Conservation (phyloP, 2,888 invertebrate species). For the Arge pagana region DNA sequence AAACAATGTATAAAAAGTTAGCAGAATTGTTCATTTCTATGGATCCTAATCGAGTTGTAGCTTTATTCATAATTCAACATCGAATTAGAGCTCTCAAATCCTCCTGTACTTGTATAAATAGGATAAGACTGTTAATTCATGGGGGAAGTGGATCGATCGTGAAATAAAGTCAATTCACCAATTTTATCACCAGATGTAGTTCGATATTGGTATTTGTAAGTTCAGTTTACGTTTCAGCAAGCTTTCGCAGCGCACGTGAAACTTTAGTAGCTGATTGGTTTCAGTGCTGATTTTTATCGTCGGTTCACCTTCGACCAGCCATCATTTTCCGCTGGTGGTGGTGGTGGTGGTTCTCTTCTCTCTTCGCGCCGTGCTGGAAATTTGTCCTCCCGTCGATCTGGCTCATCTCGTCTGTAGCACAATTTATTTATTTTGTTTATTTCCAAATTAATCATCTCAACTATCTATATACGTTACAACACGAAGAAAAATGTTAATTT, state of each 20-base stretch:
- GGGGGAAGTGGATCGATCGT: conserved; percentile 7
- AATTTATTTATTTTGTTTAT: conserved; percentile 4
- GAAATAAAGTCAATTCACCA: not conserved
- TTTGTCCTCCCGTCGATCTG: conserved; percentile 48
- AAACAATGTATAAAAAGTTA: too few species aligned
- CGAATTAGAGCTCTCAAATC: too few species aligned
- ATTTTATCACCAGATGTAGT: not conserved
- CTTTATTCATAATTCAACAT: too few species aligned
- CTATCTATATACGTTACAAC: conserved; percentile 27
- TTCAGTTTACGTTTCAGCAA: too few species aligned
- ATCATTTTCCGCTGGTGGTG: conserved; percentile 38
- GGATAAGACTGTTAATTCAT: too few species aligned
- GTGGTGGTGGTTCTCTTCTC: conserved; percentile 54
- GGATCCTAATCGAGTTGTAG: too few species aligned
- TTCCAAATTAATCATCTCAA: conserved; percentile 29
- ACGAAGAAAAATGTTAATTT: not conserved
- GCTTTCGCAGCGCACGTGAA: not conserved
- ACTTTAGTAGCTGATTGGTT: not conserved
- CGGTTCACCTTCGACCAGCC: conserved; percentile 53
- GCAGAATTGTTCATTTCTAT: too few species aligned
- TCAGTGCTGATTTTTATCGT: conserved; percentile 40
- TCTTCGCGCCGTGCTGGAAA: conserved; percentile 42
- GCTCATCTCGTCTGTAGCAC: conserved; percentile 40
- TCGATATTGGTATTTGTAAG: too few species aligned
- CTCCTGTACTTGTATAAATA: too few species aligned